Conservation (phyloP, 2,113 vertebrate genomes). For the Bombycilla garrulus region DNA sequence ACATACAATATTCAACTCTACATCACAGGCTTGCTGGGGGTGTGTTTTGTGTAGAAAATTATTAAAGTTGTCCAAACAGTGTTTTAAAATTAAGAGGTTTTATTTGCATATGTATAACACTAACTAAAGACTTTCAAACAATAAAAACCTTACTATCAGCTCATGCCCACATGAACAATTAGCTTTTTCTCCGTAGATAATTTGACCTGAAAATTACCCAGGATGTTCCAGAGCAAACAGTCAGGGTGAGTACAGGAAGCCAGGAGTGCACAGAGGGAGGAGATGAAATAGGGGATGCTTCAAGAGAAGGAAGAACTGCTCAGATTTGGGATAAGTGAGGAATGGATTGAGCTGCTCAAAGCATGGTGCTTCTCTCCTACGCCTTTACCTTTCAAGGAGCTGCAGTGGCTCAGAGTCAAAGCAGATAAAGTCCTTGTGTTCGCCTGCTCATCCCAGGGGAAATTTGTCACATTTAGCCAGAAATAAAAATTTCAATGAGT, state of each 20-base stretch:
- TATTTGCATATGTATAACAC: background rate
- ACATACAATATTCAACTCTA: background rate
- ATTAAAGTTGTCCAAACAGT: background rate
- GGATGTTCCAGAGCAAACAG: background rate
- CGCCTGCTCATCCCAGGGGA: background rate
- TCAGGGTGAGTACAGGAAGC: rapidly evolving
- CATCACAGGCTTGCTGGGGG: background rate
- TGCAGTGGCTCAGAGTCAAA: background rate
- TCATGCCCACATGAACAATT: background rate
- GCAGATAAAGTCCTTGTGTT: background rate
- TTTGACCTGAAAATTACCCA: background rate
- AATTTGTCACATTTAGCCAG: background rate
- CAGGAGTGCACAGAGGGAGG: rapidly evolving
- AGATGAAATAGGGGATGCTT: background rate
- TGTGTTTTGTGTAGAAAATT: background rate
- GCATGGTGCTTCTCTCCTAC: background rate
- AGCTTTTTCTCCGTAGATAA: background rate
- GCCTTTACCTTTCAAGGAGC: background rate
- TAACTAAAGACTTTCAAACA: background rate
- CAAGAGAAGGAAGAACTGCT: background rate
- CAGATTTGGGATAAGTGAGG: background rate
- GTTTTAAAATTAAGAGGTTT: background rate
- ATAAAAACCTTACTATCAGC: background rate
- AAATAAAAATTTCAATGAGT: background rate
- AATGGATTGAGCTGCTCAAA: background rate